phyloP scores from a whole-genome alignment of 2,797 vertebrate genomes.

The Phyllotis vaccarum region DNA sequence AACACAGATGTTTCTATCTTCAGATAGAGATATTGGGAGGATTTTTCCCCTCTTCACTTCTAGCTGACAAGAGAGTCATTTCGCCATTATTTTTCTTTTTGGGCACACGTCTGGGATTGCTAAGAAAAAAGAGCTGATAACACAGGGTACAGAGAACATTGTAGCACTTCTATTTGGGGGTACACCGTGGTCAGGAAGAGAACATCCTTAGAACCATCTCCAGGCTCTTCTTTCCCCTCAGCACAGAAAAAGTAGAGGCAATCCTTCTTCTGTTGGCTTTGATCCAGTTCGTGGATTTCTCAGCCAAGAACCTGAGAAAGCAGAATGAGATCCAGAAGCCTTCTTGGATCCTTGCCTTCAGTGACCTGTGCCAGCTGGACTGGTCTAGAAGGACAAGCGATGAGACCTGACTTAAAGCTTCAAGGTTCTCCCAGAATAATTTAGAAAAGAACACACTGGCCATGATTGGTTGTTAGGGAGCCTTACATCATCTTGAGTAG shows the following conservation, averaged over 20 bases:
- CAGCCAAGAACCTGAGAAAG: slow-evolving; percentile 78
- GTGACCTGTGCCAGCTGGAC: slow-evolving; percentile 72
- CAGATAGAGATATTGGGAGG: neutral
- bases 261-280: slow-evolving; percentile 61
- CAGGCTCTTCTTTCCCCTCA: neutral
- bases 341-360: slow-evolving; percentile 67
- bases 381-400: slow-evolving; percentile 12
- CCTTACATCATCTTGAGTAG: neutral
- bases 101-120: neutral
- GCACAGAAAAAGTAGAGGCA: slow-evolving; percentile 10
- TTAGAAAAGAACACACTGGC: slow-evolving; percentile 45
- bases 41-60: slow-evolving; percentile 25
- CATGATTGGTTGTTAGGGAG: neutral
- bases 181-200: neutral
- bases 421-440: slow-evolving; percentile 26
- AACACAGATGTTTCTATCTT: neutral
- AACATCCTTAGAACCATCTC: neutral
- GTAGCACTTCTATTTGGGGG: accelerated
- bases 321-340: slow-evolving; percentile 69
- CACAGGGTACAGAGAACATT: neutral
- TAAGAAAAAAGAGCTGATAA: neutral
- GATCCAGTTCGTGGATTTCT: slow-evolving; percentile 69
- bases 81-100: neutral
- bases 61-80: slow-evolving; percentile 19
- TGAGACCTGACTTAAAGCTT: slow-evolving; percentile 4